Evolutionary conservation across 2,888 invertebrate species (phyloP).

Genomic region (Pegoplata infirma): DNA sequence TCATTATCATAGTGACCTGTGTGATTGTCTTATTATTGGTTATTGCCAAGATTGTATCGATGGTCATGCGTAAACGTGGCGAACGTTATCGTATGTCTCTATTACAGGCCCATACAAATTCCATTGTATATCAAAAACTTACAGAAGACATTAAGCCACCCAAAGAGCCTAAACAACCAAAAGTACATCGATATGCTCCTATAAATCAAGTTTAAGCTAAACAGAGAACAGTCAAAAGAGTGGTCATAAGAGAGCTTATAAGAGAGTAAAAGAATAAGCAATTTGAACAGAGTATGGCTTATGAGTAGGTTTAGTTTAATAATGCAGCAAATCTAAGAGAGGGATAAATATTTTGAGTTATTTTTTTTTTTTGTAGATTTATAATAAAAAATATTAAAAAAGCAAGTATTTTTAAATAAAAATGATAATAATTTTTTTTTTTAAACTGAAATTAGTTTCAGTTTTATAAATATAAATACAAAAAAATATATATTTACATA

Average conservation of each 20-base stretch:
- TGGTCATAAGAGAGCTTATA: neutral
- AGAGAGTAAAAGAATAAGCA: constrained; percentile 13
- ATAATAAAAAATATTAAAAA: constrained; percentile 28
- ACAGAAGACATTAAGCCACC: constrained; percentile 85
- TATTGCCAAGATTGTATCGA: constrained; percentile 80
- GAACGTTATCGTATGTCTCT: constrained; percentile 79
- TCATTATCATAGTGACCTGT: constrained; percentile 80
- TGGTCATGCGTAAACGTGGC: constrained; percentile 79
- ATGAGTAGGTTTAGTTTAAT: constrained; percentile 26
- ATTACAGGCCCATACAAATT: constrained; percentile 76
- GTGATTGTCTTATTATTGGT: constrained; percentile 80
- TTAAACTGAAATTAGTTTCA: constrained; percentile 14
- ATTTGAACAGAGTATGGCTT: constrained; percentile 25
- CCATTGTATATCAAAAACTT: constrained; percentile 86
- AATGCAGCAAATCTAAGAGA: constrained; percentile 48
- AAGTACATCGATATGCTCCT: constrained; percentile 82
- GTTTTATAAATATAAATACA: constrained; percentile 36
- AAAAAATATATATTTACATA: constrained; percentile 41
- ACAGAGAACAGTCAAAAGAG: constrained; percentile 7
- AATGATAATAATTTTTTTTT: constrained; percentile 4
- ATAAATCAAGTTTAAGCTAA: constrained; percentile 79
- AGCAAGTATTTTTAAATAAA: constrained; percentile 26
- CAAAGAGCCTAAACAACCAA: constrained; percentile 81
- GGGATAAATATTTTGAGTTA: constrained; percentile 46
- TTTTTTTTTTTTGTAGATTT: constrained; percentile 55